A percentile compares a stretch with the other conserved stretches of the same genome.
Evolutionary conservation across 2,888 invertebrate species (phyloP).

Genomic region (Cerastis rubricosa): DNA sequence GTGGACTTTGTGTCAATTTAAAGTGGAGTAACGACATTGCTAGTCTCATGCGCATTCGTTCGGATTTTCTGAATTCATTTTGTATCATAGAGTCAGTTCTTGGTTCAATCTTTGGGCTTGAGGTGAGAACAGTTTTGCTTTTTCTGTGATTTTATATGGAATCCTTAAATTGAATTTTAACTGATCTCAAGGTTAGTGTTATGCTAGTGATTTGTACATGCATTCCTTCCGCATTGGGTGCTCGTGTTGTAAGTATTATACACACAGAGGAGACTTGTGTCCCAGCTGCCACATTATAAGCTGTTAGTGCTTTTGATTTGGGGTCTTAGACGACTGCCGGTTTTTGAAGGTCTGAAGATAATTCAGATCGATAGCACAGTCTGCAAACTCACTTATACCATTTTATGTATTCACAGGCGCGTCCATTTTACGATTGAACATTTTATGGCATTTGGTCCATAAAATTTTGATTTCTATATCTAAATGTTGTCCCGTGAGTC

Average conservation of each 20-base stretch:
- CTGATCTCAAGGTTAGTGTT: background rate
- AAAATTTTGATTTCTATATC: constrained; percentile 79
- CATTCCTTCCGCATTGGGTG: background rate
- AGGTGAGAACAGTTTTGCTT: constrained; percentile 11
- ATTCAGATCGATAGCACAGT: constrained; percentile 37
- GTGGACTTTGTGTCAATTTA: constrained; percentile 45
- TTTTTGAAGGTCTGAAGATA: constrained; percentile 5
- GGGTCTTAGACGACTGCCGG: background rate
- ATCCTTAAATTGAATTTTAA: constrained; percentile 2
- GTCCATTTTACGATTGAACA: constrained; percentile 74
- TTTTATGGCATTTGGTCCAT: constrained; percentile 77
- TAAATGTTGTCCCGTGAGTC: constrained; percentile 70
- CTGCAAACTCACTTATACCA: constrained; percentile 49
- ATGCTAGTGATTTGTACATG: background rate
- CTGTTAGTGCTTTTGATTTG: too few species aligned
- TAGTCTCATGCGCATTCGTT: constrained; percentile 4
- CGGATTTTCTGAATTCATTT: constrained; percentile 1
- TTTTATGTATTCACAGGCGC: constrained; percentile 78
- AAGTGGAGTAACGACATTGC: constrained; percentile 24
- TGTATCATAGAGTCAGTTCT: background rate
- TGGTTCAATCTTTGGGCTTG: constrained; percentile 4
- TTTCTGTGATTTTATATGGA: background rate
- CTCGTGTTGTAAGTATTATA: background rate
- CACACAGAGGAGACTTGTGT: background rate
- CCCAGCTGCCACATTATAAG: background rate